A percentile compares a stretch with the other conserved stretches of the same genome.
phyloP scores from a whole-genome alignment of 2,113 vertebrate genomes.

The Zonotrichia leucophrys region DNA sequence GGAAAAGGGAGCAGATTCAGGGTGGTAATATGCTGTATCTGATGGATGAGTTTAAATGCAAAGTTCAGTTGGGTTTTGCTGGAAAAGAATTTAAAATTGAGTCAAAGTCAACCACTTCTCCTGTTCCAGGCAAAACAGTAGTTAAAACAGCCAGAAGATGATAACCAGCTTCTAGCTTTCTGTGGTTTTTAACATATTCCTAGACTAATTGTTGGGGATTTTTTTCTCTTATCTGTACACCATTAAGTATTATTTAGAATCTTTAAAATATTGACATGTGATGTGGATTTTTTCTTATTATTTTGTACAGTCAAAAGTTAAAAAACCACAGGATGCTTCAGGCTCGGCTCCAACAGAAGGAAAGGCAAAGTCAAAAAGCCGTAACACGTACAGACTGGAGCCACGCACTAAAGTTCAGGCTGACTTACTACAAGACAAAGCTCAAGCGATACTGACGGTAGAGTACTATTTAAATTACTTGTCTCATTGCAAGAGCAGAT shows the following conservation, averaged over 20 bases:
- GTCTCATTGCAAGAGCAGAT: neutral
- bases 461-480: neutral
- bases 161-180: neutral
- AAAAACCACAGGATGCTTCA: slow-evolving; percentile 16
- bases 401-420: slow-evolving; percentile 57
- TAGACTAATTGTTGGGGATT: neutral
- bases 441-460: slow-evolving; percentile 70
- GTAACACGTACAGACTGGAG: slow-evolving; percentile 73
- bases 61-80: neutral
- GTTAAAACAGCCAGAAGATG: neutral
- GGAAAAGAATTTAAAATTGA: neutral
- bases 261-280: neutral
- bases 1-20: neutral
- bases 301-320: slow-evolving; percentile 60
- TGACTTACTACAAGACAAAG: slow-evolving; percentile 53
- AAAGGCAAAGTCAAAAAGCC: slow-evolving; percentile 47
- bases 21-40: neutral
- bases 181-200: neutral
- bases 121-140: neutral
- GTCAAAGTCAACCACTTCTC: neutral
- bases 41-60: neutral
- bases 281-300: neutral
- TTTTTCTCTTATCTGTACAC: neutral
- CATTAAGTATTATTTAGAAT: neutral
- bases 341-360: slow-evolving; percentile 28